These are phyloP conservation scores for Nasonovia ribisnigri DNA, from an alignment of 2,888 invertebrate species.

Conservation along the genomic window DNA sequence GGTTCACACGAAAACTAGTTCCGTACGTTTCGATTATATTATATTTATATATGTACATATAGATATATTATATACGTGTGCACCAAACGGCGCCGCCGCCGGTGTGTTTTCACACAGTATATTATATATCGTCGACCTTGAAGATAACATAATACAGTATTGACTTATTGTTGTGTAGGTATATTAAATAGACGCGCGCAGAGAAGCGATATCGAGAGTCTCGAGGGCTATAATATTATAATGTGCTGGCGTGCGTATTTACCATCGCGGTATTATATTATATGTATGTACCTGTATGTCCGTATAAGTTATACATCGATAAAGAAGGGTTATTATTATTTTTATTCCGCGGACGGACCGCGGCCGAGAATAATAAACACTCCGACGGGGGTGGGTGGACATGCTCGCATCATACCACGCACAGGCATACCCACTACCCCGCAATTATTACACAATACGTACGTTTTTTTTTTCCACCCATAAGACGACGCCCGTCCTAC, in stretches of 20 bases:
- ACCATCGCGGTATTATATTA: neutral
- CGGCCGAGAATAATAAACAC: neutral
- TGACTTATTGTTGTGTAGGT: conserved; percentile 6
- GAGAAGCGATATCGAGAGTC: neutral
- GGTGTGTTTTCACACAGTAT: conserved; percentile 49
- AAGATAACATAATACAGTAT: conserved; percentile 21
- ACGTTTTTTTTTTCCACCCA: neutral
- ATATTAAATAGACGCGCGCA: neutral
- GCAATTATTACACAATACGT: conserved; percentile 16
- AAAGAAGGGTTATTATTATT: conserved; percentile 3
- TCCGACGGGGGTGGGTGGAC: neutral
- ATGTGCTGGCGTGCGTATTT: neutral
- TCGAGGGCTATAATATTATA: neutral
- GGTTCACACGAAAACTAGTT: conserved; percentile 65
- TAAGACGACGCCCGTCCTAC: neutral
- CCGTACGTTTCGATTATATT: conserved; percentile 50
- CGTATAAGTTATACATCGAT: neutral
- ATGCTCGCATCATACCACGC: neutral
- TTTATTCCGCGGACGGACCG: neutral
- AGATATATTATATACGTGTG: neutral
- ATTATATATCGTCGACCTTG: conserved; percentile 43
- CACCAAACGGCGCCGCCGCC: conserved; percentile 15
- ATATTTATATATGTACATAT: neutral
- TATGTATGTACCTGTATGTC: too few species aligned
- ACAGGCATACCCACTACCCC: neutral